These are phyloP conservation scores for Mesorhabditis sp. DNA, from an alignment of 2,888 invertebrate genomes.

Conservation along the genomic window DNA sequence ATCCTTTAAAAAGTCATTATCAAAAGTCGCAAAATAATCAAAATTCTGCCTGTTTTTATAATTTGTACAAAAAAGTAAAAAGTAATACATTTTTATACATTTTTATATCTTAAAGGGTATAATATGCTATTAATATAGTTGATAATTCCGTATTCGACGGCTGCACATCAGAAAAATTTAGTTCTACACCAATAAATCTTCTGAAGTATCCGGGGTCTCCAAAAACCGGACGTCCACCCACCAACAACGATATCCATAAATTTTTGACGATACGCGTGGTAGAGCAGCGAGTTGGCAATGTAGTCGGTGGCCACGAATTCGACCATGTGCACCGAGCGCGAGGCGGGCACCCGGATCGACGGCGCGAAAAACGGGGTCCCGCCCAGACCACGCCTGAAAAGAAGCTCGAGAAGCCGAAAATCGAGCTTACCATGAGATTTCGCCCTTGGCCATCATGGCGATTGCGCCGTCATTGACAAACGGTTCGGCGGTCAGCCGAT, in stretches of 20 bases:
- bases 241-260: slow-evolving; percentile 53
- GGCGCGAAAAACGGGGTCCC: slow-evolving; percentile 56
- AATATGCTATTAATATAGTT: too few species aligned
- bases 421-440: slow-evolving; percentile 42
- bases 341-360: slow-evolving; percentile 46
- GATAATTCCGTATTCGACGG: too few species aligned
- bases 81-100: too few species aligned
- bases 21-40: too few species aligned
- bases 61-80: too few species aligned
- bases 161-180: too few species aligned
- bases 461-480: slow-evolving; percentile 51
- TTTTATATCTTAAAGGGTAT: too few species aligned
- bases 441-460: slow-evolving; percentile 53
- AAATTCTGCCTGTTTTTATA: too few species aligned
- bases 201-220: too few species aligned
- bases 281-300: slow-evolving; percentile 55
- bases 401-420: neutral
- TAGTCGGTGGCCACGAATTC: slow-evolving; percentile 56
- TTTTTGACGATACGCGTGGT: slow-evolving; percentile 52
- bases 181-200: too few species aligned
- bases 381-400: slow-evolving; percentile 43
- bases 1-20: neutral
- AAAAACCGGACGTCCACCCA: too few species aligned
- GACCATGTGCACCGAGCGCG: slow-evolving; percentile 56
- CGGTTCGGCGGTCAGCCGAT: slow-evolving; percentile 46